Evolutionary conservation across 2,888 invertebrate genomes (phyloP).

Genomic region (Rotaria sp.): DNA sequence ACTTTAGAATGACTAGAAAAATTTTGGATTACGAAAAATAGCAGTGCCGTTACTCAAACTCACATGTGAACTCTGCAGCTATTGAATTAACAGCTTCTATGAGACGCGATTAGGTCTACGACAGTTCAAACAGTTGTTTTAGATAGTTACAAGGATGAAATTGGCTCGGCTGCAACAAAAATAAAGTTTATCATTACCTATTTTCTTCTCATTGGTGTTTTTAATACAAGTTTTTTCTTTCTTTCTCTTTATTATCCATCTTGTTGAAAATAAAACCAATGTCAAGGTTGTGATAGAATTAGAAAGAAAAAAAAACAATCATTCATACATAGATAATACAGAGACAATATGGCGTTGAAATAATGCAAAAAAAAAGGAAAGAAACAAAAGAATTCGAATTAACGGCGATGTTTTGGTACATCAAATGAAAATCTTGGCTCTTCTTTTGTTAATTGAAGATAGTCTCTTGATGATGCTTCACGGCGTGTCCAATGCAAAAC

Average conservation of each 20-base stretch:
- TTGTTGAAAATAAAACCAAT: not conserved
- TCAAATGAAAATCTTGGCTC: constrained; percentile 7
- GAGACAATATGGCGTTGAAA: not conserved
- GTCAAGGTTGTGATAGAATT: not conserved
- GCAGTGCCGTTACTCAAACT: too few relatives aligned
- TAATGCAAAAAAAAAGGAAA: not conserved
- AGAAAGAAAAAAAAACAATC: not conserved
- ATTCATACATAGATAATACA: constrained; percentile 5
- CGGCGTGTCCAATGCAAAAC: constrained; percentile 57
- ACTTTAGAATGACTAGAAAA: too few relatives aligned
- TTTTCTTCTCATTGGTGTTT: too few relatives aligned
- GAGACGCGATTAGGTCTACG: too few relatives aligned
- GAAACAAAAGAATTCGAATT: not conserved
- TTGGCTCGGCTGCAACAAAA: too few relatives aligned
- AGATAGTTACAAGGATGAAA: too few relatives aligned
- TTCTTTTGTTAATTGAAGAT: not conserved
- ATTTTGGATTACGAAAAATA: too few relatives aligned
- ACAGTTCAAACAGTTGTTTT: too few relatives aligned
- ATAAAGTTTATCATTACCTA: too few relatives aligned
- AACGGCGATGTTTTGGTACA: not conserved
- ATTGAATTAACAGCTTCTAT: too few relatives aligned
- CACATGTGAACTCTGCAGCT: too few relatives aligned
- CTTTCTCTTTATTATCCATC: not conserved
- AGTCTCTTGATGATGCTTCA: not conserved
- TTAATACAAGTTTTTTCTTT: not conserved